Evolutionary conservation across 2,797 vertebrate genomes (phyloP).

Genomic region (Chiloscyllium punctatum): DNA sequence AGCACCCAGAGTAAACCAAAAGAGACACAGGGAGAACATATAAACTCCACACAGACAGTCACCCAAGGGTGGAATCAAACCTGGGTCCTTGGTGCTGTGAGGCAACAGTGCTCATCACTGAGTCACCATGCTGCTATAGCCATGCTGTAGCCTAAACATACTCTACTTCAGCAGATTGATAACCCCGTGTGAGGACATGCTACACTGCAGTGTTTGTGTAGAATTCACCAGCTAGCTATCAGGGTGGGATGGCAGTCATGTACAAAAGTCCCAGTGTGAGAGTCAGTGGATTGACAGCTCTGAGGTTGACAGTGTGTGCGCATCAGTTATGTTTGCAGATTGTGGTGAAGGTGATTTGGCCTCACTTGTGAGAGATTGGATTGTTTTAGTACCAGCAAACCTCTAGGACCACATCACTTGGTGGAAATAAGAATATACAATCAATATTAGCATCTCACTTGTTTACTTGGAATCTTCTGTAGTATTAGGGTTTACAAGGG

Average conservation of each 20-base stretch:
- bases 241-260: neutral
- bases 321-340: neutral
- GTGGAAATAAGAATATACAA: neutral
- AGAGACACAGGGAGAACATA: no score
- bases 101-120: no score
- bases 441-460: neutral
- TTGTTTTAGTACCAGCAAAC: neutral
- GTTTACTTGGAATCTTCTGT: neutral
- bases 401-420: neutral
- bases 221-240: neutral
- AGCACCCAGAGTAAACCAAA: no score
- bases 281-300: neutral
- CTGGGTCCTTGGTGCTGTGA: no score
- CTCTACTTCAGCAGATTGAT: neutral
- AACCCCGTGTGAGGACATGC: neutral
- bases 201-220: neutral
- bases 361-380: no score
- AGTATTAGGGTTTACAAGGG: no score
- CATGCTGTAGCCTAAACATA: neutral
- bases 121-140: no score
- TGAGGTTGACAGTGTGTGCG: neutral
- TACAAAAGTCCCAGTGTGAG: neutral
- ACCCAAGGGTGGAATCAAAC: no score
- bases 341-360: neutral
- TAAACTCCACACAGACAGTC: no score